These are phyloP conservation scores for Megalurothrips usitatus DNA, from an alignment of 2,888 invertebrate genomes.

Conservation along the genomic window DNA sequence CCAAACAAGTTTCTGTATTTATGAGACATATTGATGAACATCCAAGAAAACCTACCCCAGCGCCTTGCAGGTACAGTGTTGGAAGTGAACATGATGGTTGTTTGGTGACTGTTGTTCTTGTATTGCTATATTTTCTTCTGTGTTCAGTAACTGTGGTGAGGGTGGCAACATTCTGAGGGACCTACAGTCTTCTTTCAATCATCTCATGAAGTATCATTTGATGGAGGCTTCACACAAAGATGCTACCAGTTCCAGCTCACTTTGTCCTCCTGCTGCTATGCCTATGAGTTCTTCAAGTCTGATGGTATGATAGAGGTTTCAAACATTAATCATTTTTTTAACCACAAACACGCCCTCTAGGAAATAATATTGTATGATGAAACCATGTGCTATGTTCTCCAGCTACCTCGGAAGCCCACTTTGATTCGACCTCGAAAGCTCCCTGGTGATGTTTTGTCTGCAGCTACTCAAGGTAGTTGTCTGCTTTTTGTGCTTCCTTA, in stretches of 20 bases:
- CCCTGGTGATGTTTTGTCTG: slow-evolving; percentile 50
- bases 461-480: slow-evolving; percentile 28
- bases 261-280: not conserved
- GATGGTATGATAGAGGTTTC: not conserved
- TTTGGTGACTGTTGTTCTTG: not conserved
- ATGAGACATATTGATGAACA: not conserved
- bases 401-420: slow-evolving; percentile 27
- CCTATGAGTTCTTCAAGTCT: not conserved
- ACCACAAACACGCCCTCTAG: too few species aligned
- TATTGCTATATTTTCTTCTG: slow-evolving; percentile 42
- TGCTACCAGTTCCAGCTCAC: too few species aligned
- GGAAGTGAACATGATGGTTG: not conserved
- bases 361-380: not conserved
- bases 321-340: too few species aligned
- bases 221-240: not conserved
- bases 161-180: slow-evolving; percentile 45
- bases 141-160: slow-evolving; percentile 53
- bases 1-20: not conserved
- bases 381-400: not conserved
- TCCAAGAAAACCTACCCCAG: not conserved
- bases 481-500: slow-evolving; percentile 22
- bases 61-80: not conserved
- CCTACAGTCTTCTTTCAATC: not conserved
- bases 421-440: slow-evolving; percentile 46
- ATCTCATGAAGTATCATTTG: slow-evolving; percentile 6